Evolutionary conservation across 1,140 invertebrate species (phyloP).

Genomic region (Pseudoatta argentina): DNA sequence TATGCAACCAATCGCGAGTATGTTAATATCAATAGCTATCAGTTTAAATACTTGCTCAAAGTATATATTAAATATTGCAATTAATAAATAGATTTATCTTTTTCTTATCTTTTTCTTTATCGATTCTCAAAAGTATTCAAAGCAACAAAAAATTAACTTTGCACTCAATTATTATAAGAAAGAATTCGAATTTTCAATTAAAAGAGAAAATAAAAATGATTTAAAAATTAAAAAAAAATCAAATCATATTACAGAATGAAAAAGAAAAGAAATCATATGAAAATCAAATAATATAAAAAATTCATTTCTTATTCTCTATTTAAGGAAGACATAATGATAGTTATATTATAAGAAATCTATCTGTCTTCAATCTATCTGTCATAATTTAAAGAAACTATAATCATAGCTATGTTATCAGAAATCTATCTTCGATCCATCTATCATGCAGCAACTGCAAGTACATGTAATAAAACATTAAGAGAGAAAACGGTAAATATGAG

Average conservation of each 20-base stretch:
- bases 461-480: no score
- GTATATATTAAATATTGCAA: background rate
- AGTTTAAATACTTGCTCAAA: background rate
- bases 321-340: background rate
- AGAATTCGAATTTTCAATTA: background rate
- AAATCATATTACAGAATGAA: no score
- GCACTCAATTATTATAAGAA: background rate
- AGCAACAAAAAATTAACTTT: background rate
- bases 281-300: background rate
- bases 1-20: slow-evolving; percentile 4
- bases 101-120: background rate
- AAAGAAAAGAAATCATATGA: background rate
- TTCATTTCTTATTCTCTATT: background rate
- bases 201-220: background rate
- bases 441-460: background rate
- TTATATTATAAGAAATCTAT: background rate
- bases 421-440: background rate
- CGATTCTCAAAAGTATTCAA: background rate
- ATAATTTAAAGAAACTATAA: background rate
- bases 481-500: no score
- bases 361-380: background rate
- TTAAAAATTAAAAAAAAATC: background rate
- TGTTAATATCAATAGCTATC: slow-evolving; percentile 5
- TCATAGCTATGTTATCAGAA: background rate
- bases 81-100: background rate